A percentile compares a stretch with the other conserved stretches of the same genome.
phyloP scores from a whole-genome alignment of 2,113 vertebrate species.

The Malaclemys terrapin region DNA sequence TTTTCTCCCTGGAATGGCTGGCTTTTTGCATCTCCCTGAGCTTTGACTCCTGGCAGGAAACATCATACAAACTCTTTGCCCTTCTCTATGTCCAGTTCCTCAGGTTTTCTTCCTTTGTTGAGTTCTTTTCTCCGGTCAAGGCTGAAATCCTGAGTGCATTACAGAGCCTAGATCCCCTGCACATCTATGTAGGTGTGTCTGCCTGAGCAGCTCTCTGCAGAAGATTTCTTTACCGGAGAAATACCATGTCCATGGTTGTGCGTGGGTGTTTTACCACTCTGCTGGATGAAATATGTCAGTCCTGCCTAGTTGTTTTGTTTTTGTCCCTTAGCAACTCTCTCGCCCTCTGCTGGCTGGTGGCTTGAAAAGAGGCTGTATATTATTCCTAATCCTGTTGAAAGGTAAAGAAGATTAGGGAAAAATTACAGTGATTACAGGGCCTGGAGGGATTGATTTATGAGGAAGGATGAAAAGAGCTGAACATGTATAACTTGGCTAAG shows the following conservation, averaged over 20 bases:
- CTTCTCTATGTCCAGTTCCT: not conserved
- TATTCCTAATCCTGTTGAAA: not conserved
- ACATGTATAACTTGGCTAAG: not conserved
- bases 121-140: not conserved
- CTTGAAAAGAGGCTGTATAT: not conserved
- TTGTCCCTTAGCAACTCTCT: not conserved
- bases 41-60: not conserved
- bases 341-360: not conserved
- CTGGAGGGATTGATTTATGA: not conserved
- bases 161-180: not conserved
- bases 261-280: not conserved
- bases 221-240: not conserved
- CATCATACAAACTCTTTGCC: not conserved
- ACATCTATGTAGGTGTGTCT: not conserved
- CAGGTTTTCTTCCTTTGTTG: not conserved
- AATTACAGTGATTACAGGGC: not conserved
- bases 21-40: not conserved
- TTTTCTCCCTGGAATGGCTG: not conserved
- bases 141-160: not conserved
- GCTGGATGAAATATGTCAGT: not conserved
- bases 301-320: not conserved
- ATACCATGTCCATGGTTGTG: not conserved
- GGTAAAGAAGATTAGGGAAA: not conserved
- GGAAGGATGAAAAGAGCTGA: not conserved
- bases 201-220: not conserved